Evolutionary conservation across 2,888 invertebrate genomes (phyloP), one percentile per base, ranked within the genome.

Genomic region (Drosophila tripunctata): DNA sequence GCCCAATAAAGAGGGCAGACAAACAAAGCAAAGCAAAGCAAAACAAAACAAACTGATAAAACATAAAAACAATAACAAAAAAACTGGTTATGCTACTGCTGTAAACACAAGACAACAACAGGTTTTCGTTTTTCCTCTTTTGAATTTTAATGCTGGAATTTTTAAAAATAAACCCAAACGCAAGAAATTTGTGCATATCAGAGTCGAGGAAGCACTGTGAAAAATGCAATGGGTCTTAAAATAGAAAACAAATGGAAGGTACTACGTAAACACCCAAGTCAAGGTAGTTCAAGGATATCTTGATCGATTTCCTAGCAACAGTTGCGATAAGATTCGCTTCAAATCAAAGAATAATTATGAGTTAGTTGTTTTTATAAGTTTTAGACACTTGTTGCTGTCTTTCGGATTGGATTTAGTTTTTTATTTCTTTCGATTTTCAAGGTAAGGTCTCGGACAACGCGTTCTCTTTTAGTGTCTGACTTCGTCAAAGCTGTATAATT

Each of bases 401-500:
- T 14, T 33, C 6, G 10, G 10, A 44, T 54, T 24, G 43, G 19
- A 5, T 24, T 43, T 54, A 17, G 6, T 61, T 36, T 43, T 51
- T 50, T 21, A 27, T 41, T 50, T 56, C 41, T 55, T 50, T 55
- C 12, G 48, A 31, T 52, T 63, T 67, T 73, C 73, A 77, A 74
- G 68, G 68, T 73, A 86, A 81, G 88, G 86, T 86, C 84, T 88
- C 76, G 87, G 84, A 72, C 84, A 78, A 54, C 68, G 74, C 68
- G 63, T 76, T 78, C 73, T 81, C 82, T 73, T 66, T 81, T 56
- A 41, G 35, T 50, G 55, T 50, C 43, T 77, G 54, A 12, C 52
- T 58, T 63, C 74, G 68, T 40, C 51, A 55, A 61, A 65, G 62
- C 48, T 64, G 44, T 72, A 58, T 70, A 78, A 78, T 82, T 76